A percentile compares a stretch with the other conserved stretches of the same genome.
Evolutionary conservation across 2,888 invertebrate genomes (phyloP).

Genomic region (Callimorpha dominula): DNA sequence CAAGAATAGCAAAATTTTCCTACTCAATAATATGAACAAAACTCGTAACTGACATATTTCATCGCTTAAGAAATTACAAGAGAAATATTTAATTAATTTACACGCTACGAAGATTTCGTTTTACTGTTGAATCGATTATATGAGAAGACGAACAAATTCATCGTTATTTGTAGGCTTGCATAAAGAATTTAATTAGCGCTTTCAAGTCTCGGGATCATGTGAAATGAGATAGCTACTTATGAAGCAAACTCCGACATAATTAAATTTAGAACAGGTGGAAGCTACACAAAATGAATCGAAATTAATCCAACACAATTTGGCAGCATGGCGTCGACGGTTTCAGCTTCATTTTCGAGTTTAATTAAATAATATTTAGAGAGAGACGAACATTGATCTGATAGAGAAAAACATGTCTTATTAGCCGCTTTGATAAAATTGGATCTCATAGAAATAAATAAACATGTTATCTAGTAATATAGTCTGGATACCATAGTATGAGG

Average conservation of each 20-base stretch:
- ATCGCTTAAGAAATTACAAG: conserved; percentile 15
- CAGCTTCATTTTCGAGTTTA: conserved; percentile 71
- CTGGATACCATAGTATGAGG: neutral
- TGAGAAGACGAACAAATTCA: conserved; percentile 31
- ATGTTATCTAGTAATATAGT: neutral
- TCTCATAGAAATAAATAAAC: neutral
- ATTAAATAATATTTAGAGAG: conserved; percentile 70
- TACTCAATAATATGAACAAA: conserved; percentile 13
- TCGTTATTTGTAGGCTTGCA: conserved; percentile 48
- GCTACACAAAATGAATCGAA: conserved; percentile 81
- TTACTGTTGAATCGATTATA: conserved; percentile 25
- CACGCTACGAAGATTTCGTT: conserved; percentile 15
- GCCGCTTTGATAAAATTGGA: conserved; percentile 12
- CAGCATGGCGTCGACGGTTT: conserved; percentile 67
- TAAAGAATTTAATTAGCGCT: conserved; percentile 75
- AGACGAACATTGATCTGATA: conserved; percentile 51
- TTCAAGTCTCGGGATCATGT: conserved; percentile 66
- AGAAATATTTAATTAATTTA: conserved; percentile 34
- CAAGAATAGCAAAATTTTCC: conserved; percentile 11
- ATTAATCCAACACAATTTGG: conserved; percentile 81
- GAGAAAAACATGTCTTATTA: conserved; percentile 37
- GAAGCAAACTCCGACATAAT: conserved; percentile 74
- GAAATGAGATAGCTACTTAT: conserved; percentile 81
- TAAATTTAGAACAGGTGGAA: conserved; percentile 83
- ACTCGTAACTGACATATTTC: conserved; percentile 18